Evolutionary conservation across 2,888 invertebrate species (phyloP).

Genomic region (Philonicus albiceps): DNA sequence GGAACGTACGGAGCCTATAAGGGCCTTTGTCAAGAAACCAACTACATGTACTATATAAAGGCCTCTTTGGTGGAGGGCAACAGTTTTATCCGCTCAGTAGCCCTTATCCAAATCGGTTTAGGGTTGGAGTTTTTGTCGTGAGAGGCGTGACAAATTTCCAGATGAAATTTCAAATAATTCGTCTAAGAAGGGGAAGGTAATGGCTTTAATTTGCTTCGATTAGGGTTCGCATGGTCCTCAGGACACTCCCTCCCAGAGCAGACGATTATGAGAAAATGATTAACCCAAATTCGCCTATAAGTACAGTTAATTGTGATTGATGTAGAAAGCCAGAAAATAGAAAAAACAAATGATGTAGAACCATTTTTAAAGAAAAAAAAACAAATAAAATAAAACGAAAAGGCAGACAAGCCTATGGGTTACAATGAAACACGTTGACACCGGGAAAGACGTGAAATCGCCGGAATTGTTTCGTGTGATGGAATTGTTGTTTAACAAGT

Average conservation of each 20-base stretch:
- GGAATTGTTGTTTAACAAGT: slow-evolving; percentile 32
- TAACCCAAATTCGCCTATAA: slow-evolving; percentile 43
- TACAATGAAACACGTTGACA: not conserved
- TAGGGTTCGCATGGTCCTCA: not conserved
- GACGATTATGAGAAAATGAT: slow-evolving; percentile 46
- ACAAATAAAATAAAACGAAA: not conserved
- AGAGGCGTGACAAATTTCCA: slow-evolving; percentile 44
- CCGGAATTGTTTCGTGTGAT: not conserved
- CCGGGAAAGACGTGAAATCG: not conserved
- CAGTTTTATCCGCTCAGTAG: slow-evolving; percentile 11
- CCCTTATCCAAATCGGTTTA: not conserved
- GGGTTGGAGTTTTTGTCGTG: slow-evolving; percentile 22
- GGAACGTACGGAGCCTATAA: not conserved
- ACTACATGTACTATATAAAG: not conserved
- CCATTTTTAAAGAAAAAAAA: not conserved
- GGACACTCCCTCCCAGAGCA: not conserved
- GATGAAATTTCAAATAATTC: not conserved
- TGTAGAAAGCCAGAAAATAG: slow-evolving; percentile 27
- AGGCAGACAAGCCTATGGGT: not conserved
- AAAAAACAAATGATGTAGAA: slow-evolving; percentile 11
- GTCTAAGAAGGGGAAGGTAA: not conserved
- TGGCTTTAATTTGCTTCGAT: not conserved
- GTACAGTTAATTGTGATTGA: slow-evolving; percentile 48
- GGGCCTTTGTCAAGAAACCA: not conserved
- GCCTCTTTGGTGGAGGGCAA: slow-evolving; percentile 8